Percentiles rank a stretch among this genome's conserved stretches.
These are phyloP conservation scores for Ligdia adustata DNA, from an alignment of 2,888 invertebrate genomes.

Conservation along the genomic window DNA sequence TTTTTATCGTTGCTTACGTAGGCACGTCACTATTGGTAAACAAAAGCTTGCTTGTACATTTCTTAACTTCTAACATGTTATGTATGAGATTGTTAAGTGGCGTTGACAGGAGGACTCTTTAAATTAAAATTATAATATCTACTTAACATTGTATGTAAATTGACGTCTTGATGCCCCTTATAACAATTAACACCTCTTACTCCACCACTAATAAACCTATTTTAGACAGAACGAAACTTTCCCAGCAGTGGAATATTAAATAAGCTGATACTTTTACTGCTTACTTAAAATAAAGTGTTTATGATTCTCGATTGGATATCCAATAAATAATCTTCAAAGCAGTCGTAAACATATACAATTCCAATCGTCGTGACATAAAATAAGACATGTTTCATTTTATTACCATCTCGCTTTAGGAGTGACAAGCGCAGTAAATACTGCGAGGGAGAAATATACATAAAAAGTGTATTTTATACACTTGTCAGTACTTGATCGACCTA, in stretches of 20 bases:
- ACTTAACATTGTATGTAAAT: conserved; percentile 20
- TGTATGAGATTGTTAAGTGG: conserved; percentile 12
- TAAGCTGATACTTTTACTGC: conserved; percentile 31
- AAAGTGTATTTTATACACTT: conserved; percentile 67
- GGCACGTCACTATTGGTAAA: conserved; percentile 25
- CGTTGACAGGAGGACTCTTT: conserved; percentile 7
- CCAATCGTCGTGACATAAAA: conserved; percentile 50
- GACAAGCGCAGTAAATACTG: conserved; percentile 71
- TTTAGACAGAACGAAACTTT: conserved; percentile 23
- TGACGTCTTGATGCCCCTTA: conserved; percentile 3
- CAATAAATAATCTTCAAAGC: conserved; percentile 55
- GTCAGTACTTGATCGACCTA: too few species aligned
- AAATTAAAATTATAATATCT: conserved; percentile 14
- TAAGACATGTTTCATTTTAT: conserved; percentile 62
- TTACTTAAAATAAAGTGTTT: conserved; percentile 45
- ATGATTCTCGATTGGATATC: conserved; percentile 41
- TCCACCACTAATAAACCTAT: conserved; percentile 21
- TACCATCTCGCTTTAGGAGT: conserved; percentile 54
- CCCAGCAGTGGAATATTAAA: conserved; percentile 29
- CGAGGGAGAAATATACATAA: conserved; percentile 69
- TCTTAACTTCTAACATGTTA: conserved; percentile 17
- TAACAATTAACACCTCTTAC: conserved; percentile 21
- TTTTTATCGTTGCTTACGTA: conserved; percentile 23
- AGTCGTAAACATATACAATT: conserved; percentile 54
- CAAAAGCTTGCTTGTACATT: conserved; percentile 17